Evolutionary conservation across 2,888 invertebrate genomes (phyloP).

Genomic region (Mythimna vitellina): DNA sequence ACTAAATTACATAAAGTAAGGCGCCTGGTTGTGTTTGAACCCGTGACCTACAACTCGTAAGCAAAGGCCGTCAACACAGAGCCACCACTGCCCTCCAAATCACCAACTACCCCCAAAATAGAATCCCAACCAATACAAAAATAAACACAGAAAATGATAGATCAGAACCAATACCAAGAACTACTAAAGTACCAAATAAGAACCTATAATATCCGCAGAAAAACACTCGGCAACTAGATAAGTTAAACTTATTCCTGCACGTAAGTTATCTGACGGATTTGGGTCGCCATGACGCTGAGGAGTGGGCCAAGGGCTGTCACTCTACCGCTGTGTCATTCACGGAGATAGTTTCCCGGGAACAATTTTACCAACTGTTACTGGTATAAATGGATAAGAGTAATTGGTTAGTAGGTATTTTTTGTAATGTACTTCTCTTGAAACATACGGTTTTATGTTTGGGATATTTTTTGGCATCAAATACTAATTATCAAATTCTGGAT

Average conservation of each 20-base stretch:
- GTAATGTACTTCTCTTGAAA: not conserved
- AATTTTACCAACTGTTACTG: constrained; percentile 34
- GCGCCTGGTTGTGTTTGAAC: no score
- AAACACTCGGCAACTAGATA: constrained; percentile 36
- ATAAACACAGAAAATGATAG: not conserved
- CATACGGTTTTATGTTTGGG: not conserved
- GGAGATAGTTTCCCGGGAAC: constrained; percentile 23
- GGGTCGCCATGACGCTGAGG: constrained; percentile 33
- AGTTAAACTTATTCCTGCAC: constrained; percentile 33
- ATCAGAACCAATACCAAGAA: constrained; percentile 15
- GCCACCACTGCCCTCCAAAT: no score
- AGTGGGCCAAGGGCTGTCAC: constrained; percentile 41
- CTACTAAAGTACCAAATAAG: constrained; percentile 9
- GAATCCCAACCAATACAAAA: not conserved
- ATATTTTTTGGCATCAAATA: not conserved
- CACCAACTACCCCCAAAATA: not conserved
- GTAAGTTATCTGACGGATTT: constrained; percentile 52
- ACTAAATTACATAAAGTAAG: no score
- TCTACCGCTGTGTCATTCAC: constrained; percentile 21
- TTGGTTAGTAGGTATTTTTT: constrained; percentile 7
- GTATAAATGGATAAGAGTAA: constrained; percentile 28
- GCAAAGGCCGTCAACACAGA: no score
- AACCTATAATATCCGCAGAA: constrained; percentile 20
- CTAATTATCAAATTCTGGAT: no score
- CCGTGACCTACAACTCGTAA: no score